Conservation (phyloP, 2,113 vertebrate genomes). For the Petroica traversi region DNA sequence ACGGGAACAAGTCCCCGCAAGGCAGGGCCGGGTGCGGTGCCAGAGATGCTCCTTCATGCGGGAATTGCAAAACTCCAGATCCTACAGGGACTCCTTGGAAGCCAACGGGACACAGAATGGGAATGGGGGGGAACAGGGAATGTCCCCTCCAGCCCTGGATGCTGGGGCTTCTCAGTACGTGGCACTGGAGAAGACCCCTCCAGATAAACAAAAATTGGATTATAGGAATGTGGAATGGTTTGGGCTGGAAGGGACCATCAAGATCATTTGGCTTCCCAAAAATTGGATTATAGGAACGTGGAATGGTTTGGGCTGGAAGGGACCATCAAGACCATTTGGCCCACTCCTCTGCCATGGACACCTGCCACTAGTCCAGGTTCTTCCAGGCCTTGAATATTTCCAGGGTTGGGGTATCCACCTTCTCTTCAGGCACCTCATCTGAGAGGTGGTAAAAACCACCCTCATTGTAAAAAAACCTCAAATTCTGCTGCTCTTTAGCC, state of each 20-base stretch:
- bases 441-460: neutral
- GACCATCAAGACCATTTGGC: neutral
- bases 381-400: neutral
- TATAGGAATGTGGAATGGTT: neutral
- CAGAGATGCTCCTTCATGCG: neutral
- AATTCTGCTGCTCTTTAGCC: neutral
- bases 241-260: neutral
- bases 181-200: neutral
- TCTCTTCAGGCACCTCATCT: neutral
- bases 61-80: neutral
- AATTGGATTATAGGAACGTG: neutral
- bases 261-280: neutral
- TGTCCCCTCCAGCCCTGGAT: accelerated
- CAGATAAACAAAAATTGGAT: neutral
- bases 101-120: accelerated
- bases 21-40: neutral
- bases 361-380: neutral
- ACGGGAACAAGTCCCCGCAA: neutral
- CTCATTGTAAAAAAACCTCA: neutral
- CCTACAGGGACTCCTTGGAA: accelerated
- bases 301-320: neutral
- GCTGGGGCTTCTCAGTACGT: accelerated
- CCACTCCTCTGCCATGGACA: neutral
- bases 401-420: neutral
- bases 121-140: neutral